Conservation (phyloP, 2,797 vertebrate species). For the Anguilla megastoma region DNA sequence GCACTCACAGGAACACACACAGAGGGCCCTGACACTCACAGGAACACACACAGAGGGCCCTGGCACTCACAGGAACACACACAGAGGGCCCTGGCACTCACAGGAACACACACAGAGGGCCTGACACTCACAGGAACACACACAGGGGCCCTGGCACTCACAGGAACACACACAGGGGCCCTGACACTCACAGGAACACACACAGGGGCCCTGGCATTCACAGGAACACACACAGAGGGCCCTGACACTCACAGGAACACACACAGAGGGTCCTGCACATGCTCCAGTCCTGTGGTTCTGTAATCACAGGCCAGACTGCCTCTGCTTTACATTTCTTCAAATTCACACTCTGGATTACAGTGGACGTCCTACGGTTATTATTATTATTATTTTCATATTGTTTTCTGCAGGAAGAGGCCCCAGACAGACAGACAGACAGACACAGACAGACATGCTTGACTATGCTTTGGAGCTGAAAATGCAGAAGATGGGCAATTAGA, state of each 20-base stretch:
- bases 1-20: neutral
- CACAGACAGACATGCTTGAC: conserved; percentile 62
- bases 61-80: neutral
- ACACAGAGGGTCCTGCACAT: conserved; percentile 15
- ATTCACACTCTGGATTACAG: conserved; percentile 66
- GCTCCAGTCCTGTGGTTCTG: conserved; percentile 31
- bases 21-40: neutral
- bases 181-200: neutral
- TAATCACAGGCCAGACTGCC: neutral
- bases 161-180: neutral
- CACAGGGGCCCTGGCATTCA: neutral
- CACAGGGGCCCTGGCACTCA: neutral
- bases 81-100: neutral
- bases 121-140: neutral
- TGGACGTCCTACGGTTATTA: conserved; percentile 40
- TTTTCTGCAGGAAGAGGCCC: conserved; percentile 42
- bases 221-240: neutral
- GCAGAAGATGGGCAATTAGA: neutral
- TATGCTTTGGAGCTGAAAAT: conserved; percentile 58
- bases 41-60: too few species aligned
- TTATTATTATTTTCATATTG: neutral
- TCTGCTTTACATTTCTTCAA: conserved; percentile 25
- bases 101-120: neutral
- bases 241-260: neutral
- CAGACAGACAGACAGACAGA: conserved; percentile 11